phyloP scores from a whole-genome alignment of 2,113 vertebrate species.

The Oceanites oceanicus region DNA sequence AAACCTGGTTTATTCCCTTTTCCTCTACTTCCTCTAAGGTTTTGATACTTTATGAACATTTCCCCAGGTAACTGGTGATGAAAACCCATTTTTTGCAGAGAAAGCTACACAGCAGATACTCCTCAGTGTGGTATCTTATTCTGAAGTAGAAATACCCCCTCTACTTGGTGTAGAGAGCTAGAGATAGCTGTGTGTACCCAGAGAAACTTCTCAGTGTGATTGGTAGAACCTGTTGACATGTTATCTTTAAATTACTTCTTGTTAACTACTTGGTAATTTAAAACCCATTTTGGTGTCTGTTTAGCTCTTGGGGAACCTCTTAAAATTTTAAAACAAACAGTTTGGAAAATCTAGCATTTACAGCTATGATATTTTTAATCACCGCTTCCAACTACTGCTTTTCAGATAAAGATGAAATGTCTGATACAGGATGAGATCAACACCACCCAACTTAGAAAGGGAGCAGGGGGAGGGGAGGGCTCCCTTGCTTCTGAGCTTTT shows the following conservation, averaged over 20 bases:
- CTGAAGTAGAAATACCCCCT: neutral
- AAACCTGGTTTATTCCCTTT: neutral
- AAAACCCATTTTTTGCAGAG: neutral
- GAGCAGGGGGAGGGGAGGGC: rapidly evolving
- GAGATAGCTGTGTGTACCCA: neutral
- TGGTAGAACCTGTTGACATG: neutral
- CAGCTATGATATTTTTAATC: neutral
- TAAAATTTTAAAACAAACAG: neutral
- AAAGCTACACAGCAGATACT: neutral
- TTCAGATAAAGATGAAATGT: neutral
- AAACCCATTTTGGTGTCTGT: neutral
- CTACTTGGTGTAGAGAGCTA: neutral
- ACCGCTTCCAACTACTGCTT: neutral
- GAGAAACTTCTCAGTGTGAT: neutral
- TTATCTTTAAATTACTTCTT: neutral
- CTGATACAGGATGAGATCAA: neutral
- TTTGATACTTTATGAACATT: neutral
- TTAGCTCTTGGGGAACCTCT: neutral
- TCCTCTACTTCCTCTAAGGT: neutral
- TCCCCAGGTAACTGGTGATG: neutral
- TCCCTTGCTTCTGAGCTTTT: neutral
- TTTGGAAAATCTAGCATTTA: neutral
- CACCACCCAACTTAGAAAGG: neutral
- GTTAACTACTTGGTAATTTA: neutral
- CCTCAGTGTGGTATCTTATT: neutral